Evolutionary conservation across 2,888 invertebrate species (phyloP).

Genomic region (Itoplectis maculator): DNA sequence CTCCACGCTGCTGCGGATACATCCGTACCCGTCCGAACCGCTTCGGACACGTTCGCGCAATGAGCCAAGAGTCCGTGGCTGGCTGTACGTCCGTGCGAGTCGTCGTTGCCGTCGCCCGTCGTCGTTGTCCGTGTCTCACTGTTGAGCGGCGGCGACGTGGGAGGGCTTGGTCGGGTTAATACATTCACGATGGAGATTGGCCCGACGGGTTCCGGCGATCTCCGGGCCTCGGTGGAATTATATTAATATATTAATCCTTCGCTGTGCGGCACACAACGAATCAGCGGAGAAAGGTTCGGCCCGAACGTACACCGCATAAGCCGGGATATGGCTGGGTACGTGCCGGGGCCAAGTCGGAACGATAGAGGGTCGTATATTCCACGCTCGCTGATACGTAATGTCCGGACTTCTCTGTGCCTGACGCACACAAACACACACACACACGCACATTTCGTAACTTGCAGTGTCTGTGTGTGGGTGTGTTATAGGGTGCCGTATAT

Average conservation of each 20-base stretch:
- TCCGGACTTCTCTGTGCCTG: neutral
- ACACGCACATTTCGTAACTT: neutral
- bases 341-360: slow-evolving; percentile 22
- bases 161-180: neutral
- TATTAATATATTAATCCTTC: slow-evolving; percentile 55
- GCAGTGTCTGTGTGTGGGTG: neutral
- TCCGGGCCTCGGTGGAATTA: slow-evolving; percentile 23
- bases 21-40: neutral
- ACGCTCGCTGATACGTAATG: slow-evolving; percentile 30
- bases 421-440: neutral
- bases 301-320: neutral
- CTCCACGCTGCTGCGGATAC: neutral
- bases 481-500: neutral
- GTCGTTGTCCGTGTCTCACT: neutral
- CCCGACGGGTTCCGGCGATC: slow-evolving; percentile 21
- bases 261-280: neutral
- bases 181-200: slow-evolving; percentile 36
- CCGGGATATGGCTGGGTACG: neutral
- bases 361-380: neutral
- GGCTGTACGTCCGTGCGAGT: neutral
- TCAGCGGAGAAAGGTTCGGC: slow-evolving; percentile 1
- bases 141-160: neutral
- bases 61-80: neutral
- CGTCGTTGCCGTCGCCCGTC: too few relatives aligned
- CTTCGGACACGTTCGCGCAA: neutral